Conservation (phyloP, 2,888 invertebrate species). For the Beris chalybata region DNA sequence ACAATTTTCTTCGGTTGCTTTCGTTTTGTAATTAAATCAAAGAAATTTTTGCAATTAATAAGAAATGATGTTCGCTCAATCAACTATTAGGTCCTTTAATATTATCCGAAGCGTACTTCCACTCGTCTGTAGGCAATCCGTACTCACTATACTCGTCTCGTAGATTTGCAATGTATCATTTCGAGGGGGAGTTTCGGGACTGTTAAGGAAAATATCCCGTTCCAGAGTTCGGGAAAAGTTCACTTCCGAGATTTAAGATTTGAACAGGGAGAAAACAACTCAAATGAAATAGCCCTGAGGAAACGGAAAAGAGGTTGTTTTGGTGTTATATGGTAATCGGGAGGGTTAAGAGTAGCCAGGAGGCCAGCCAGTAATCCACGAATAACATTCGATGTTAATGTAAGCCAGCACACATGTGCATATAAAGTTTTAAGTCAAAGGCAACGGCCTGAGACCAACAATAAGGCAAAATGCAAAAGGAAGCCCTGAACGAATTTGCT, state of each 20-base stretch:
- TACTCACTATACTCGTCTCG: no score
- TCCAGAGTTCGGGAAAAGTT: no score
- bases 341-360: constrained; percentile 36
- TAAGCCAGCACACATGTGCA: neutral
- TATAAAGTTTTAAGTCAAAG: constrained; percentile 33
- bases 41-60: constrained; percentile 44
- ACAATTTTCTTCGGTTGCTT: constrained; percentile 28
- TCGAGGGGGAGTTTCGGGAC: no score
- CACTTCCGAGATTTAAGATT: constrained; percentile 10
- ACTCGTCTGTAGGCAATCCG: no score
- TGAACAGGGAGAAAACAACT: constrained; percentile 16
- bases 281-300: constrained; percentile 14
- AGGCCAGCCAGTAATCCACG: constrained; percentile 30
- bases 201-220: no score
- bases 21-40: constrained; percentile 43
- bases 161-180: no score
- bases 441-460: constrained; percentile 33
- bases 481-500: constrained; percentile 13
- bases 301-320: neutral
- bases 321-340: constrained; percentile 21
- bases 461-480: constrained; percentile 29
- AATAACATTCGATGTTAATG: constrained; percentile 35
- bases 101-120: no score
- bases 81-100: constrained; percentile 23
- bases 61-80: constrained; percentile 44